Percentiles rank a stretch among this genome's conserved stretches.
Conservation (phyloP, 2,797 vertebrate species). For the Rachycentron canadum region DNA sequence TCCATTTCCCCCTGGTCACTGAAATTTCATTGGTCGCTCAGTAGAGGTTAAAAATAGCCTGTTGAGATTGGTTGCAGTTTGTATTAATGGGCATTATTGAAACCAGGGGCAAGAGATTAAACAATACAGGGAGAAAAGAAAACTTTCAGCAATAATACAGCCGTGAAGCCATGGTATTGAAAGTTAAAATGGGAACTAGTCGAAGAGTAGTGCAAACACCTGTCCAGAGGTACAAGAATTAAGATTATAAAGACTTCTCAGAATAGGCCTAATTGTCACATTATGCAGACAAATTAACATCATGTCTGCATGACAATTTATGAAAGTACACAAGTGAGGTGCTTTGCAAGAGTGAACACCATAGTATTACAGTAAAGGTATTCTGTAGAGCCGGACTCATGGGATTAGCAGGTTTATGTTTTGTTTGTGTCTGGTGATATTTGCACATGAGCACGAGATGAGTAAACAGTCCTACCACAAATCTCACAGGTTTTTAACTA, state of each 20-base stretch:
- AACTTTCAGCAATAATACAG: not conserved
- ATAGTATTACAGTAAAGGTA: not conserved
- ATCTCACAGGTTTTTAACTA: not conserved
- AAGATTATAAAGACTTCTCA: not conserved
- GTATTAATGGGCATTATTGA: constrained; percentile 12
- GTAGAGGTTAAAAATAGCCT: constrained; percentile 23
- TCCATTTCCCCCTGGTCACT: constrained; percentile 35
- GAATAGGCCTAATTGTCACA: not conserved
- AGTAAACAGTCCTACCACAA: not conserved
- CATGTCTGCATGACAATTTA: not conserved
- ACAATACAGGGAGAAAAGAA: not conserved
- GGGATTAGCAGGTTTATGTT: not conserved
- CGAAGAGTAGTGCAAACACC: not conserved
- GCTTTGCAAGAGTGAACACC: not conserved
- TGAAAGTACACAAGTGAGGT: not conserved
- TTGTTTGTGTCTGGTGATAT: no score
- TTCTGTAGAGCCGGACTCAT: not conserved
- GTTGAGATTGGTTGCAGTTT: constrained; percentile 24
- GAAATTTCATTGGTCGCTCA: constrained; percentile 32
- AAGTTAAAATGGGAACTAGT: constrained; percentile 6
- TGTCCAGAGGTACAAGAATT: not conserved
- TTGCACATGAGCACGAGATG: not conserved
- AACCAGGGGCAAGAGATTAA: not conserved
- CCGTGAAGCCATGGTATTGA: not conserved
- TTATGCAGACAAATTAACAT: not conserved